Evolutionary conservation across 2,888 invertebrate genomes (phyloP), one percentile per base, ranked within the genome.

Genomic region (Folsomia manolachei): DNA sequence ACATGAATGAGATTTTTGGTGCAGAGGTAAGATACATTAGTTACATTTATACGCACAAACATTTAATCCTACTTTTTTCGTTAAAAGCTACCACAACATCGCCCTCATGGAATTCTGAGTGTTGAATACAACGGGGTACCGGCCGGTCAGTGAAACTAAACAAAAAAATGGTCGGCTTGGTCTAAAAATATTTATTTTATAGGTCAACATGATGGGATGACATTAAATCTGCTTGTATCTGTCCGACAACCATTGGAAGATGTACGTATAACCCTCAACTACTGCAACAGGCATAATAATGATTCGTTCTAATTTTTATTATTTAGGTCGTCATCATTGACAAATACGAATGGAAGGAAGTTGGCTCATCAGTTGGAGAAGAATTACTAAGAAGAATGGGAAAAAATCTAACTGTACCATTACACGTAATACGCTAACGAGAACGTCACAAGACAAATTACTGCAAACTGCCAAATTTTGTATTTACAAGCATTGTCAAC

Each of bases 1-100:
- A 94, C 83, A 93, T 95, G 93, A 90, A 93, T 75, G 93, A 95
- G 84, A 88, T 95, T 82, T 95, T 95, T 86, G 94, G 94, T 23
- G 90, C 92, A 70, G 93, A 92, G 83, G n/a, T n/a, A n/a, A n/a
- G n/a, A n/a, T n/a, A n/a, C n/a, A n/a, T n/a, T n/a, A n/a, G n/a
- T n/a, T n/a, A n/a, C n/a, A n/a, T n/a, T n/a, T n/a, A n/a, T n/a
- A n/a, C n/a, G n/a, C n/a, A n/a, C n/a, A n/a, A n/a, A n/a, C n/a
- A n/a, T n/a, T n/a, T n/a, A n/a, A n/a, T n/a, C n/a, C n/a, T n/a
- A n/a, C n/a, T n/a, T n/a, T n/a, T n/a, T n/a, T n/a, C n/a, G n/a
- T n/a, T n/a, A n/a, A n/a, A n/a, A n/a, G n/a, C 89, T 94, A 26
- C 91, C 93, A 0, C 89, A 90, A 75, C 95, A 95, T 83, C 88